Evolutionary conservation across 2,888 invertebrate genomes (phyloP), one percentile per base, ranked within the genome.

Genomic region (Elegia similella): DNA sequence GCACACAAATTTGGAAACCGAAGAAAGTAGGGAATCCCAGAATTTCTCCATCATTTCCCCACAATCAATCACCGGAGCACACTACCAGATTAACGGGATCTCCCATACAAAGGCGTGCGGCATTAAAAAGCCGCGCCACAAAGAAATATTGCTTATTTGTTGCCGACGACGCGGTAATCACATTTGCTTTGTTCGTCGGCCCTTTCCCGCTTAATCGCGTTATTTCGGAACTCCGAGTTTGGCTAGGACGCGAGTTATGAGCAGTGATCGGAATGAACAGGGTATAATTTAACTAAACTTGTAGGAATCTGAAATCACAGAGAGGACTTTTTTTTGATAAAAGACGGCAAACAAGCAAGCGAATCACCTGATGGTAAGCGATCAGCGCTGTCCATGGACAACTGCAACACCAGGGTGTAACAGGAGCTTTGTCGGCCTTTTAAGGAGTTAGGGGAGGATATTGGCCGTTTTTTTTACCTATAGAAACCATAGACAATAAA

Each of bases 171-270:
- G 79, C 82, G 80, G 88, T 90, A 90, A 90, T 90, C 88, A 89
- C 89, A 88, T 90, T 88, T 86, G 81, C 88, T 88, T 89, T 89
- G 88, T 89, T 88, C 88, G 84, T 85, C 77, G 86, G 84, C 78
- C 84, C 87, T 88, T 89, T 88, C 87, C 86, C 87, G 82, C 82
- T 86, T 90, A 90, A 90, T 90, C 88, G 87, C 76, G 89, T 90
- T 90, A 90, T 88, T 88, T 85, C 82, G 85, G 85, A 80, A 76
- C 82, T 81, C 74, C 73, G 74, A 80, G 78, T 76, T 82, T 76
- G 68, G 32, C 54, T 58, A 58, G 60, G 55, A 64, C 60, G 57
- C 59, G 69, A 73, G 69, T 68, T 66, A 67, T 34, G 55, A 23
- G 23, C 23, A 23, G 23, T 23, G 23, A 23, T 23, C 23, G 23